phyloP scores from a whole-genome alignment of 1,140 invertebrate genomes.

The Campoletis sonorensis region DNA sequence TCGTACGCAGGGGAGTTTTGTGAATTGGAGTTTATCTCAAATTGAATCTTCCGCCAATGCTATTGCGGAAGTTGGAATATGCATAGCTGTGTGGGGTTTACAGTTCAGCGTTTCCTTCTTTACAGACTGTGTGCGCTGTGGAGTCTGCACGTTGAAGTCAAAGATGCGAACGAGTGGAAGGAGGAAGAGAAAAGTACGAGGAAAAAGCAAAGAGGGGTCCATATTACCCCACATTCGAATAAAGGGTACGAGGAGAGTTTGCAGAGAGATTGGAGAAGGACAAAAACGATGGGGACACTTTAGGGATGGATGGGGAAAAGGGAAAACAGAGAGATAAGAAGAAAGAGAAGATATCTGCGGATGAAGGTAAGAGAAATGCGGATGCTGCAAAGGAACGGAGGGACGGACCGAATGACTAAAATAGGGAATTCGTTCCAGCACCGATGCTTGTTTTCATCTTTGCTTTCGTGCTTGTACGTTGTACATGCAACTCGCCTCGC shows the following conservation, averaged over 20 bases:
- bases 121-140: not conserved
- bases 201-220: not conserved
- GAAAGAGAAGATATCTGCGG: not conserved
- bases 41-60: slow-evolving; percentile 66
- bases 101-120: not conserved
- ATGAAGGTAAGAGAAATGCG: not conserved
- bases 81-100: slow-evolving; percentile 29
- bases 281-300: slow-evolving; percentile 19
- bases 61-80: slow-evolving; percentile 35
- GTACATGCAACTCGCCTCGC: not conserved
- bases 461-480: not conserved
- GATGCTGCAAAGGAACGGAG: not conserved
- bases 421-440: not conserved
- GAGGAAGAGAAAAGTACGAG: not conserved
- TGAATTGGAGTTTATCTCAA: slow-evolving; percentile 67
- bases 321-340: not conserved
- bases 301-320: slow-evolving; percentile 10
- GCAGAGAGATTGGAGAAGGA: slow-evolving; percentile 13
- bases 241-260: not conserved
- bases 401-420: not conserved
- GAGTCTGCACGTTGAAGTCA: slow-evolving; percentile 11
- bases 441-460: slow-evolving; percentile 1
- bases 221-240: not conserved
- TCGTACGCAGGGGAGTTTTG: slow-evolving; percentile 15
- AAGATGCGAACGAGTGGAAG: slow-evolving; percentile 23